These are phyloP conservation scores for Pelochelys cantorii DNA, from an alignment of 2,797 vertebrate species.

Conservation along the genomic window DNA sequence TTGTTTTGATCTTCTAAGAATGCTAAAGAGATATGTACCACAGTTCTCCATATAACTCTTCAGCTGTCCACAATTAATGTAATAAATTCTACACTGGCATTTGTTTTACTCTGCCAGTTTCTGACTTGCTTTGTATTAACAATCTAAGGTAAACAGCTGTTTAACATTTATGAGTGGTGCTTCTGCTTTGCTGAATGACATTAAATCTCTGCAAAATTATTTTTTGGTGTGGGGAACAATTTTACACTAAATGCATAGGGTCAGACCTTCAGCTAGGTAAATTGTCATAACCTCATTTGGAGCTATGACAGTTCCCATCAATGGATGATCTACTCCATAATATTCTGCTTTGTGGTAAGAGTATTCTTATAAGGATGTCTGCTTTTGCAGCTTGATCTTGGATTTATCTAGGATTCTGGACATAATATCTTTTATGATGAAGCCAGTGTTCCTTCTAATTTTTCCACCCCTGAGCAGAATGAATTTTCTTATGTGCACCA, in stretches of 20 bases:
- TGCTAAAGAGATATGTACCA: conserved; percentile 20
- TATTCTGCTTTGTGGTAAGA: fast-evolving
- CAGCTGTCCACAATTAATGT: not conserved
- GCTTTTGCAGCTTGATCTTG: not conserved
- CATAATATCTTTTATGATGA: not conserved
- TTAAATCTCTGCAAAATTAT: conserved; percentile 11
- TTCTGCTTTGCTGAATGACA: not conserved
- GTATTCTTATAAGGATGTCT: not conserved
- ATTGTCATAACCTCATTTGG: not conserved
- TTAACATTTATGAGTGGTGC: not conserved
- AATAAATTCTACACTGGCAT: not conserved
- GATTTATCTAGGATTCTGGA: not conserved
- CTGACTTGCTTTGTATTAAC: conserved; percentile 28
- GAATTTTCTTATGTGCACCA: too few relatives aligned
- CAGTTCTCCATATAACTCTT: conserved; percentile 7
- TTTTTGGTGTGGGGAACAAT: not conserved
- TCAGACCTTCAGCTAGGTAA: not conserved
- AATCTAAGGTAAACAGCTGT: conserved; percentile 2
- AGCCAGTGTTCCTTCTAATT: too few relatives aligned
- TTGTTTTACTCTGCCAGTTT: conserved; percentile 17
- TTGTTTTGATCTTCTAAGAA: not conserved
- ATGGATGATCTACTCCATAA: not conserved
- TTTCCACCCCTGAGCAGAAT: too few relatives aligned
- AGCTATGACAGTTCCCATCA: not conserved
- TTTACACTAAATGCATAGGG: not conserved